These are phyloP conservation scores for Notodonta dromedarius DNA, from an alignment of 2,888 invertebrate species.

Conservation along the genomic window DNA sequence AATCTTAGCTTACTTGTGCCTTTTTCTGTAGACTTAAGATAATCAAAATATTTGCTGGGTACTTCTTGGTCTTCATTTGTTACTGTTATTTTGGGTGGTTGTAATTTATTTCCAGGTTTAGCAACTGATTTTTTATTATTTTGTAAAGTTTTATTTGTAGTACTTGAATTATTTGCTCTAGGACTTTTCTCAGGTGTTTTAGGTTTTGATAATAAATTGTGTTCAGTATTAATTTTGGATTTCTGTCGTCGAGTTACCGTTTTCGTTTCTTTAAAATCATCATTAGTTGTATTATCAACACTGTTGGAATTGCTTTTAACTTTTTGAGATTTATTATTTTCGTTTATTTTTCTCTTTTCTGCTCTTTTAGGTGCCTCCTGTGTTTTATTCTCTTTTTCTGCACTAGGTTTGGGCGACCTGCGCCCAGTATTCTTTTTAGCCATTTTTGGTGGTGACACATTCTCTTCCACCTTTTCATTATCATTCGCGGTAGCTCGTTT, in stretches of 20 bases:
- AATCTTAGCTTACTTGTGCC: constrained; percentile 19
- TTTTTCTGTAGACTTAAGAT: constrained; percentile 17
- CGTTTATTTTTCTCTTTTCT: constrained; percentile 10
- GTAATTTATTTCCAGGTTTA: constrained; percentile 20
- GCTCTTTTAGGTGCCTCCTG: not conserved
- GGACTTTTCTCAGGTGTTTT: constrained; percentile 18
- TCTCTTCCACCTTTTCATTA: constrained; percentile 40
- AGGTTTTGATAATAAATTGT: constrained; percentile 17
- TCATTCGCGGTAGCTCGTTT: constrained; percentile 46
- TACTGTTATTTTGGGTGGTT: constrained; percentile 52
- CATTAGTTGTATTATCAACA: not conserved
- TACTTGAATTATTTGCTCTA: constrained; percentile 11
- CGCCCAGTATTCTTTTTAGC: constrained; percentile 35
- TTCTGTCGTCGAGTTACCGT: constrained; percentile 15
- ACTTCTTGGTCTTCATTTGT: constrained; percentile 48
- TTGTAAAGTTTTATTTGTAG: constrained; percentile 17
- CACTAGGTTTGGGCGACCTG: constrained; percentile 14
- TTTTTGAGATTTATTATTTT: constrained; percentile 7
- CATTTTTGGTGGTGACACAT: constrained; percentile 68
- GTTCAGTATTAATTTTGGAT: constrained; percentile 12
- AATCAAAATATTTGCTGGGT: constrained; percentile 64
- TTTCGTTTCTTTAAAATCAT: constrained; percentile 3
- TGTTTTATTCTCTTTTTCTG: constrained; percentile 14
- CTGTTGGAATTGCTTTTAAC: not conserved
- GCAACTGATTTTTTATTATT: constrained; percentile 18